Conservation (phyloP, 2,797 vertebrate species). For the Acanthis flammea region DNA sequence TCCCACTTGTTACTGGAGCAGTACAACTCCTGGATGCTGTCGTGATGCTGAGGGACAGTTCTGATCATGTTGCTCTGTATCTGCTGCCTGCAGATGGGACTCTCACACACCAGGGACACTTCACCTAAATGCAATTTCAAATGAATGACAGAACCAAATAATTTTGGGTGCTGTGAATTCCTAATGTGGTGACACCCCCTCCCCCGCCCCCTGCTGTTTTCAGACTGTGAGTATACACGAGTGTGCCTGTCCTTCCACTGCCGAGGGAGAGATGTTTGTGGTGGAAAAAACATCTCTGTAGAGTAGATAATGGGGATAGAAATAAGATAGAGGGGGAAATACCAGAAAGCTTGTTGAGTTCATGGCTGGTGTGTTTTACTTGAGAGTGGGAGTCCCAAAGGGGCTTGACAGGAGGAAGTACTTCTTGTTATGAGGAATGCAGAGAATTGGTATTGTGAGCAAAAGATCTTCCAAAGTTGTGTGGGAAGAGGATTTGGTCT, state of each 20-base stretch:
- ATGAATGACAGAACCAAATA: background rate
- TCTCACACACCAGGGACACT: background rate
- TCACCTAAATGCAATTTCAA: background rate
- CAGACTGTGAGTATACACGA: background rate
- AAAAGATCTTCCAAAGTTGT: background rate
- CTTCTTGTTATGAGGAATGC: background rate
- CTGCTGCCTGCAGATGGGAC: background rate
- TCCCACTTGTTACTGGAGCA: background rate
- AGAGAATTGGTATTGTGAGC: background rate
- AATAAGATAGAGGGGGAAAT: background rate
- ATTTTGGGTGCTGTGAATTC: background rate
- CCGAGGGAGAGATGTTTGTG: background rate
- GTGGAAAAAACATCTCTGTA: background rate
- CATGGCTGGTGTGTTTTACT: background rate
- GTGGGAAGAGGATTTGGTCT: background rate
- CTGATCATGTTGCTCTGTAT: background rate
- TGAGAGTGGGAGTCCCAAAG: background rate
- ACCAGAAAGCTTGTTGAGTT: background rate
- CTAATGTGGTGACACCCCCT: background rate
- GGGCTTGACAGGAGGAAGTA: background rate
- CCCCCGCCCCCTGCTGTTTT: background rate
- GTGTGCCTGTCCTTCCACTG: background rate
- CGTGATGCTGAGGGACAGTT: background rate
- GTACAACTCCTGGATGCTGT: background rate
- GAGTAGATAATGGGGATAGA: background rate